Evolutionary conservation across 37 sponge, comb jelly and placozoan genomes (phyloP).

Genomic region (Corticium candelabrum): DNA sequence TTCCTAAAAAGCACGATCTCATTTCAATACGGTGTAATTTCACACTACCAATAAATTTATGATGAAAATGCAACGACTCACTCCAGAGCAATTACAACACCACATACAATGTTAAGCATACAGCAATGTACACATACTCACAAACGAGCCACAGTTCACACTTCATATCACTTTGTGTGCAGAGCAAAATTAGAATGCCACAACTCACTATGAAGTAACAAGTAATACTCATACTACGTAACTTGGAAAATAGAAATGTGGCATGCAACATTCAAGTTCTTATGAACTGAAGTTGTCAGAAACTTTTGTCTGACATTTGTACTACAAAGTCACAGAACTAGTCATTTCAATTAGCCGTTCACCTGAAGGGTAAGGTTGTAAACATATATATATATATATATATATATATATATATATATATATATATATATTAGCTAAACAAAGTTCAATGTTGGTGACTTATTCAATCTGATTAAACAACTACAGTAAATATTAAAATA

Average conservation of each 20-base stretch:
- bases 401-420: no score
- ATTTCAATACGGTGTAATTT: neutral
- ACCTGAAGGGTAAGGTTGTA: no score
- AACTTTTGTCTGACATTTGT: no score
- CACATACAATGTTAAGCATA: neutral
- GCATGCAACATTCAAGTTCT: no score
- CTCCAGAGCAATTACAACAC: neutral
- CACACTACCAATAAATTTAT: neutral
- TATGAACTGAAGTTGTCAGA: no score
- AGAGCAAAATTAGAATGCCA: neutral
- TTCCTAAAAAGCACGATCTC: neutral
- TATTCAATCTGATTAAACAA: no score
- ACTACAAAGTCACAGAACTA: no score
- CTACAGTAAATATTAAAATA: no score
- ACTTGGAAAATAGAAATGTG: neutral
- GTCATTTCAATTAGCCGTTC: no score
- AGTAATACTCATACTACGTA: neutral
- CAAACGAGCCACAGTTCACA: neutral
- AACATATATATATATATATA: no score
- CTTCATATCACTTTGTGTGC: neutral
- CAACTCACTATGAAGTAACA: neutral
- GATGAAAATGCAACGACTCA: neutral
- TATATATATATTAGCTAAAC: no score
- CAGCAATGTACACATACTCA: neutral
- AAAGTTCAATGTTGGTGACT: no score